Conservation (phyloP, 2,888 invertebrate species). For the Zelleria hepariella region DNA sequence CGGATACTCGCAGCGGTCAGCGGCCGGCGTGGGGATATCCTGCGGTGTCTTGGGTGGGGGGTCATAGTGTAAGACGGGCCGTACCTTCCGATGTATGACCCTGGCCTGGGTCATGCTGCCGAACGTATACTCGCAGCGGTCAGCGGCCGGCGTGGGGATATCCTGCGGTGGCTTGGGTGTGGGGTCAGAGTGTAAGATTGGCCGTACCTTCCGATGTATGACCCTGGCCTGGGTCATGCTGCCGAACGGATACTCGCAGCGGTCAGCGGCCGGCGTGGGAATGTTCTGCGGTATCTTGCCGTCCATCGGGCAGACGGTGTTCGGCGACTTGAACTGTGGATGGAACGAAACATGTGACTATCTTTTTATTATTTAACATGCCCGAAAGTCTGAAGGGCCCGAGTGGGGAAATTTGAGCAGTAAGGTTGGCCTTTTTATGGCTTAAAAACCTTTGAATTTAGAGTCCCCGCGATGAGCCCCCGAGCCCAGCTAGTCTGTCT, state of each 20-base stretch:
- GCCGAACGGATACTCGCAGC: slow-evolving; percentile 84
- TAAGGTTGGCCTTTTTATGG: too few relatives aligned
- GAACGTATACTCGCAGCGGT: slow-evolving; percentile 82
- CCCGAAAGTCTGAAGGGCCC: too few relatives aligned
- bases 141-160: slow-evolving; percentile 66
- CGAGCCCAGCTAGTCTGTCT: too few relatives aligned
- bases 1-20: slow-evolving; percentile 79
- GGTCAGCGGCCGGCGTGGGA: slow-evolving; percentile 68
- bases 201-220: slow-evolving; percentile 78
- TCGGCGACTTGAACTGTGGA: slow-evolving; percentile 80
- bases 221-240: slow-evolving; percentile 93
- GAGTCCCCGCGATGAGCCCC: too few relatives aligned
- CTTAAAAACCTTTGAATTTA: too few relatives aligned
- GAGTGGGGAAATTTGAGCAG: too few relatives aligned
- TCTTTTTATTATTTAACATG: too few relatives aligned
- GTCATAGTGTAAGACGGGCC: neutral
- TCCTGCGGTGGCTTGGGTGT: slow-evolving; percentile 74
- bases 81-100: slow-evolving; percentile 83
- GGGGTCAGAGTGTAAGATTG: neutral
- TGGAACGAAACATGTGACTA: neutral
- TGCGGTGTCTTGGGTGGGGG: slow-evolving; percentile 75
- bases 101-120: slow-evolving; percentile 93
- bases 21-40: slow-evolving; percentile 63
- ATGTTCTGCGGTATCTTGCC: slow-evolving; percentile 76
- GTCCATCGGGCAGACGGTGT: slow-evolving; percentile 90